phyloP scores from a whole-genome alignment of 2,797 vertebrate species.

The Tiaroga cobitis region DNA sequence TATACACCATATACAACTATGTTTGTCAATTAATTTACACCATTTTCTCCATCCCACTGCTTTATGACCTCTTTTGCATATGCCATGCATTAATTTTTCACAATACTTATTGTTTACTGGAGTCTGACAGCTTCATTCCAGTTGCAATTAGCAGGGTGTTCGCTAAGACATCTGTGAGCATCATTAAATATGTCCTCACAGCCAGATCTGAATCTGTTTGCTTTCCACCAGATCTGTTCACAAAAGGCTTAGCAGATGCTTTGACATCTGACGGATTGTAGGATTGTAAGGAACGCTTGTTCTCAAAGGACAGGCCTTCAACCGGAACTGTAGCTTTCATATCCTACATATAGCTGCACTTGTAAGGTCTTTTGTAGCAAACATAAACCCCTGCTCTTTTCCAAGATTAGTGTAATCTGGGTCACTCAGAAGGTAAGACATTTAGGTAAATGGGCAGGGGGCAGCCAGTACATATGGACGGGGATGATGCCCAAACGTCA shows the following conservation, averaged over 20 bases:
- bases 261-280: constrained; percentile 48
- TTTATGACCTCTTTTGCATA: neutral
- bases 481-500: constrained; percentile 37
- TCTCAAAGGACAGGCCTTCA: constrained; percentile 38
- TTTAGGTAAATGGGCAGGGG: constrained; percentile 33
- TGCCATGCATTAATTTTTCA: neutral
- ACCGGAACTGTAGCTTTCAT: constrained; percentile 47
- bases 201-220: constrained; percentile 34
- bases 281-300: constrained; percentile 12
- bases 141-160: constrained; percentile 35
- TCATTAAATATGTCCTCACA: constrained; percentile 37
- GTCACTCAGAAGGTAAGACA: constrained; percentile 55
- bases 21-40: neutral
- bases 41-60: neutral
- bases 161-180: constrained; percentile 6
- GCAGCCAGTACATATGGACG: constrained; percentile 50
- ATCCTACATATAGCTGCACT: constrained; percentile 39
- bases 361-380: constrained; percentile 42
- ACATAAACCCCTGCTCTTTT: constrained; percentile 53
- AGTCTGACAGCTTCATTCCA: neutral
- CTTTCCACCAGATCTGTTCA: constrained; percentile 44
- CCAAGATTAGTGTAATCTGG: constrained; percentile 50
- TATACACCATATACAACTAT: neutral
- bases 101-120: constrained; percentile 3
- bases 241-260: constrained; percentile 44